Evolutionary conservation across 2,113 vertebrate species (phyloP), one percentile per base, ranked within the genome.

Genomic region (Perccottus glenii): DNA sequence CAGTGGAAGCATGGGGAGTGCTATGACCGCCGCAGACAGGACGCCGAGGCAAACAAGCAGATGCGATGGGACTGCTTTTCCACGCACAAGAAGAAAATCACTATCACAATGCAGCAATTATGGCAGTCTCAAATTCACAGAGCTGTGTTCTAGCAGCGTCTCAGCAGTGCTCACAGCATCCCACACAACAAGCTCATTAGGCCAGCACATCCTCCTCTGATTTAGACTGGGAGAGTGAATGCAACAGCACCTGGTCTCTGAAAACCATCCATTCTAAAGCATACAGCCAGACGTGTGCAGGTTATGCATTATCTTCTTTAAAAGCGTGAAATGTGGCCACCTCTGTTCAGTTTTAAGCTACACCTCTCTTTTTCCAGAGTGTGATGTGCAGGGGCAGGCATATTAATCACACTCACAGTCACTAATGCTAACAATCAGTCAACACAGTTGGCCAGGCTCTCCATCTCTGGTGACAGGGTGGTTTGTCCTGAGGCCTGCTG

Each of bases 331-430:
- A 85, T 72, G 61, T 78, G 83, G 87, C 93, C 89, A 85, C 90
- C 87, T 92, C 90, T 83, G 80, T 83, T 92, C 68, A 46, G 57
- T 89, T 87, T 93, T 78, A 90, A 83, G 89, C 82, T 82, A 88
- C 88, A 88, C 88, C 84, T 85, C 73, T 87, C 76, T 78, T 77
- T 85, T 85, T 94, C 83, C 85, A 87, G 88, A 83, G 91, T 92
- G 91, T 92, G 91, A 93, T 90, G 88, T 91, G 89, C 19, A 91
- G 91, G 82, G 92, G 85, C 87, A 90, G 87, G 88, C 89, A 72
- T 94, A 96, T 97, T 96, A 96, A 96, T 98, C 95, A 96, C 92
- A 93, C 91, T 96, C 96, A 96, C 88, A 85, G 91, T 84, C 90
- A 89, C 91, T 94, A 95, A 97, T 93, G 64, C 90, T 94, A 94